Evolutionary conservation across 2,888 invertebrate genomes (phyloP).

Genomic region (Gasteruption jaculator): DNA sequence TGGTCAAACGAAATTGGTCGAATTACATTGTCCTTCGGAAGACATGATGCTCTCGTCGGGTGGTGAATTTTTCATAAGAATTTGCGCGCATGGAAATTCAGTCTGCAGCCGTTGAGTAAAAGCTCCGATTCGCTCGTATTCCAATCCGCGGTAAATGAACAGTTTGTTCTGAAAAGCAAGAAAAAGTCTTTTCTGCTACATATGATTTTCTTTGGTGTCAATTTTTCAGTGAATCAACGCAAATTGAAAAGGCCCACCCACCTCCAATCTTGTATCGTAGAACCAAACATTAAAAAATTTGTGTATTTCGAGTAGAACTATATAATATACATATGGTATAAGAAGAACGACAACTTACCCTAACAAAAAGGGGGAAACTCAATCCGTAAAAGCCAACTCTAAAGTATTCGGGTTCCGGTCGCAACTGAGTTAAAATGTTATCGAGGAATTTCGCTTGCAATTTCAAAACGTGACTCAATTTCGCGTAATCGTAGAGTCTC

Average conservation of each 20-base stretch:
- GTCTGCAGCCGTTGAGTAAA: constrained; percentile 90
- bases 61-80: constrained; percentile 85
- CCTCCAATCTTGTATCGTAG: not conserved
- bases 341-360: constrained; percentile 61
- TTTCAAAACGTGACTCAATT: constrained; percentile 78
- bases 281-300: constrained; percentile 10
- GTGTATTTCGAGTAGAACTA: not conserved
- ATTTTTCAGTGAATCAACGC: not conserved
- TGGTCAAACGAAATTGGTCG: not conserved
- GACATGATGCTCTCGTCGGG: constrained; percentile 83
- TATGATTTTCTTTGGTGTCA: no score
- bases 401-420: constrained; percentile 93
- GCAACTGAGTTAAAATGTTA: constrained; percentile 80
- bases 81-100: constrained; percentile 92
- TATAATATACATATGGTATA: not conserved
- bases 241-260: not conserved
- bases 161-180: constrained; percentile 71
- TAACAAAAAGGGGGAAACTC: constrained; percentile 89
- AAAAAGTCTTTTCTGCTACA: constrained; percentile 5
- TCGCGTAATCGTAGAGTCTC: constrained; percentile 81
- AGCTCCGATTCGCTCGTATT: constrained; percentile 91
- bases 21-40: constrained; percentile 78
- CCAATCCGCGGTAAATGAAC: constrained; percentile 91
- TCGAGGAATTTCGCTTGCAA: constrained; percentile 88
- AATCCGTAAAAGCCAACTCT: constrained; percentile 93